Evolutionary conservation across 1,140 invertebrate genomes (phyloP).

Genomic region (Solenopsis invicta): DNA sequence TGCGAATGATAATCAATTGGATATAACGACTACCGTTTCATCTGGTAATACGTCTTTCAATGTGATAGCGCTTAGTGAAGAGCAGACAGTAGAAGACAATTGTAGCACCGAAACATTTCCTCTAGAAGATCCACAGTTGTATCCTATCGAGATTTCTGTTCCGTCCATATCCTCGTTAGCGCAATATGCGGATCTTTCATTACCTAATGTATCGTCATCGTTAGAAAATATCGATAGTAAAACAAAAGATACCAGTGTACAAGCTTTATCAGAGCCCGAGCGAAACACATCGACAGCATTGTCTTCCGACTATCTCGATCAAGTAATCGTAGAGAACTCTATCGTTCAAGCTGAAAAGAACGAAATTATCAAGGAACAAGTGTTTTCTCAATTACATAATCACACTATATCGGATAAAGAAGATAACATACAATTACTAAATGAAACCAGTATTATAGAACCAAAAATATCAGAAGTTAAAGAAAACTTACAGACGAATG

Average conservation of each 20-base stretch:
- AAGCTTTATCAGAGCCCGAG: not conserved
- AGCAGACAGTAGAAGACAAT: not conserved
- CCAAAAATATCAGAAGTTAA: not conserved
- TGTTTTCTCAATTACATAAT: not conserved
- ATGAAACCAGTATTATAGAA: slow-evolving; percentile 13
- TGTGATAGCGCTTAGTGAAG: not conserved
- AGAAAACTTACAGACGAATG: not conserved
- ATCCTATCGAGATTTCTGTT: slow-evolving; percentile 4
- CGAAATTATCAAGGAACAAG: not conserved
- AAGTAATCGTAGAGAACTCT: not conserved
- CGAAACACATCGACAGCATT: not conserved
- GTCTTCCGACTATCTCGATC: not conserved
- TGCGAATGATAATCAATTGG: not conserved
- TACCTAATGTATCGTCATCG: slow-evolving; percentile 39
- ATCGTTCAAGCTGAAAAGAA: not conserved
- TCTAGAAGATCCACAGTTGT: not conserved
- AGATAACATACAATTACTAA: not conserved
- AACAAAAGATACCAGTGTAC: not conserved
- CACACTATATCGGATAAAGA: not conserved
- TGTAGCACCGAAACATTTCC: not conserved
- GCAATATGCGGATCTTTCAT: slow-evolving; percentile 35
- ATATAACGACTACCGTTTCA: slow-evolving; percentile 20
- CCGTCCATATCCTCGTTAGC: slow-evolving; percentile 7
- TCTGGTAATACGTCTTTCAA: not conserved
- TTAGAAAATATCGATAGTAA: not conserved